Conservation (phyloP, 2,888 invertebrate species). For the Mechanitis messenoides region DNA sequence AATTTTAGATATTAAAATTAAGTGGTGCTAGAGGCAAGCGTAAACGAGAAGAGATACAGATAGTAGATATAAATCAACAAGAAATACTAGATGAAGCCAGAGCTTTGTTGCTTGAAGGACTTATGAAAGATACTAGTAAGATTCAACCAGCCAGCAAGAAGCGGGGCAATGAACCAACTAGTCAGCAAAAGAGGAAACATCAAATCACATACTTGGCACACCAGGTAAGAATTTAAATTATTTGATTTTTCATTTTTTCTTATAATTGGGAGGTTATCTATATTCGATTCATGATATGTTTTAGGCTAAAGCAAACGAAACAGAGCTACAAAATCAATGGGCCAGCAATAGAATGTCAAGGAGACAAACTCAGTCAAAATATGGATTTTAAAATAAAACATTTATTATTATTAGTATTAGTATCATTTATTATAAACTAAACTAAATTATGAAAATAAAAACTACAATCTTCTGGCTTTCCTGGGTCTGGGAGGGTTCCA, state of each 20-base stretch:
- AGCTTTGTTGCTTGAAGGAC: conserved; percentile 87
- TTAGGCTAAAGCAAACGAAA: conserved; percentile 95
- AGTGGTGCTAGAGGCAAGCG: conserved; percentile 81
- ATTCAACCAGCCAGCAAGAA: conserved; percentile 72
- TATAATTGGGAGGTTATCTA: not conserved
- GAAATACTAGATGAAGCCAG: conserved; percentile 88
- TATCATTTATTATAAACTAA: conserved; percentile 9
- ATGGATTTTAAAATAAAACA: conserved; percentile 85
- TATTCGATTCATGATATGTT: conserved; percentile 33
- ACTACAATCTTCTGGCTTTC: conserved; percentile 89
- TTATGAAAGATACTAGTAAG: conserved; percentile 82
- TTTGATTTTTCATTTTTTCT: conserved; percentile 2
- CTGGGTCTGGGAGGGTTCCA: conserved; percentile 89
- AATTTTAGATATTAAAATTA: conserved; percentile 77
- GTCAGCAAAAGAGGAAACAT: conserved; percentile 89
- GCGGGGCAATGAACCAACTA: conserved; percentile 78
- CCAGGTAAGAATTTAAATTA: conserved; percentile 64
- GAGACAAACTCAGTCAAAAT: conserved; percentile 95
- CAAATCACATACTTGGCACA: conserved; percentile 97
- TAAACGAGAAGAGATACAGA: conserved; percentile 80
- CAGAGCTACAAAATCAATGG: conserved; percentile 96
- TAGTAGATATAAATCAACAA: conserved; percentile 89
- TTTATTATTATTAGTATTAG: conserved; percentile 10
- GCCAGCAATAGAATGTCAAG: conserved; percentile 89
- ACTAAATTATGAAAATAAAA: conserved; percentile 11